A percentile compares a stretch with the other conserved stretches of the same genome.
Conservation (phyloP, 2,888 invertebrate genomes). For the Lagria hirta region DNA sequence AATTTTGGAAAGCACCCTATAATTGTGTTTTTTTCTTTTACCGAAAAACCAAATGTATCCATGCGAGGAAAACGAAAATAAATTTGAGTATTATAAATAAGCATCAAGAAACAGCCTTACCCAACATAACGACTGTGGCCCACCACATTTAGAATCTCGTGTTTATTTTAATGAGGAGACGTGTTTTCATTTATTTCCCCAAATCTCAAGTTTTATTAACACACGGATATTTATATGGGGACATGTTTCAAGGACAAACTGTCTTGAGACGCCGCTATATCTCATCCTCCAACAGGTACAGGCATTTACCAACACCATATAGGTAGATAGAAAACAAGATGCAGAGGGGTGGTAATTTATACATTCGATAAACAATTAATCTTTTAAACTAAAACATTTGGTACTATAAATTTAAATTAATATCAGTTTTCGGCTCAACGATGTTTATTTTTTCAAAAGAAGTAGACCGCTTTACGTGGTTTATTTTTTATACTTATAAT, state of each 20-base stretch:
- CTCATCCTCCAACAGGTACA: not conserved
- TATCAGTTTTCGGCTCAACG: too few relatives aligned
- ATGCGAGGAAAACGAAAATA: constrained; percentile 31
- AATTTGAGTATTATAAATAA: constrained; percentile 38
- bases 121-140: constrained; percentile 43
- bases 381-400: too few relatives aligned
- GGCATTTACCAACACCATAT: too few relatives aligned
- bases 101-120: constrained; percentile 36
- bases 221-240: constrained; percentile 21
- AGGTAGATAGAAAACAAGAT: too few relatives aligned
- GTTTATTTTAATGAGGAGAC: constrained; percentile 48
- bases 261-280: not conserved
- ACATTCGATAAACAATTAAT: too few relatives aligned
- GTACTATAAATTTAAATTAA: too few relatives aligned
- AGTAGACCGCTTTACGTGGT: too few relatives aligned
- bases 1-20: constrained; percentile 11
- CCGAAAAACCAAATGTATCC: constrained; percentile 19
- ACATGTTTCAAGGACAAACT: constrained; percentile 18
- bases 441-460: too few relatives aligned
- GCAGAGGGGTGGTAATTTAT: too few relatives aligned
- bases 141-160: constrained; percentile 38
- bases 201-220: constrained; percentile 40
- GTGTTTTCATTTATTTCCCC: constrained; percentile 46
- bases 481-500: too few relatives aligned
- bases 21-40: constrained; percentile 15